These are phyloP conservation scores for Scelioninae gen. 1 DNA, from an alignment of 2,888 invertebrate genomes.

Conservation along the genomic window DNA sequence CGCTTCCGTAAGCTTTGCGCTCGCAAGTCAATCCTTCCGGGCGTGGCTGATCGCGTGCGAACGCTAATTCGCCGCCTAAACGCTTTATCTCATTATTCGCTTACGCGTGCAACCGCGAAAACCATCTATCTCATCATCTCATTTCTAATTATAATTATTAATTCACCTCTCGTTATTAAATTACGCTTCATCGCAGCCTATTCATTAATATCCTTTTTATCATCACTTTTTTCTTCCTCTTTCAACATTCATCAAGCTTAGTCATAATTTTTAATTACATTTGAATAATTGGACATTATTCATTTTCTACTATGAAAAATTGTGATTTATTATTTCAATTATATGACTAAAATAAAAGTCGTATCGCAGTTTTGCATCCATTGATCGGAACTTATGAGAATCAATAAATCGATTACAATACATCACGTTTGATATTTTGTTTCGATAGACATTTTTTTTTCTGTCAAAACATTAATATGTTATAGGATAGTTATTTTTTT, in stretches of 20 bases:
- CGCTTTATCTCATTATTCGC: slow-evolving; percentile 36
- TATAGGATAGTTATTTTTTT: too few relatives aligned
- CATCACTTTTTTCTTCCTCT: background rate
- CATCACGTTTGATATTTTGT: too few relatives aligned
- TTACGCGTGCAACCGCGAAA: slow-evolving; percentile 21
- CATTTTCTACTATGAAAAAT: too few relatives aligned
- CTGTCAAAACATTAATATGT: too few relatives aligned
- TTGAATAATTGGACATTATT: background rate
- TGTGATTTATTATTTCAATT: too few relatives aligned
- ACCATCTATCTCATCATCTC: slow-evolving; percentile 17
- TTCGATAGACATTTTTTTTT: too few relatives aligned
- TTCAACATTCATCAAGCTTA: background rate
- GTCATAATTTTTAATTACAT: slow-evolving; percentile 7
- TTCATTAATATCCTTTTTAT: background rate
- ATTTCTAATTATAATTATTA: slow-evolving; percentile 26
- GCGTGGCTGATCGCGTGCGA: slow-evolving; percentile 60
- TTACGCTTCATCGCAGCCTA: slow-evolving; percentile 8
- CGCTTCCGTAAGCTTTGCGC: slow-evolving; percentile 59
- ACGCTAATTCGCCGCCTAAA: slow-evolving; percentile 46
- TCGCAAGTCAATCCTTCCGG: slow-evolving; percentile 43
- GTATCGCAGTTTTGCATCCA: too few relatives aligned
- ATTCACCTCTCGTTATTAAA: slow-evolving; percentile 31
- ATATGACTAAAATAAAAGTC: too few relatives aligned
- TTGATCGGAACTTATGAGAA: too few relatives aligned
- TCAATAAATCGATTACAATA: too few relatives aligned